A percentile compares a stretch with the other conserved stretches of the same genome.
These are phyloP conservation scores for Istiophorus platypterus DNA, from an alignment of 2,113 vertebrate genomes.

Conservation along the genomic window DNA sequence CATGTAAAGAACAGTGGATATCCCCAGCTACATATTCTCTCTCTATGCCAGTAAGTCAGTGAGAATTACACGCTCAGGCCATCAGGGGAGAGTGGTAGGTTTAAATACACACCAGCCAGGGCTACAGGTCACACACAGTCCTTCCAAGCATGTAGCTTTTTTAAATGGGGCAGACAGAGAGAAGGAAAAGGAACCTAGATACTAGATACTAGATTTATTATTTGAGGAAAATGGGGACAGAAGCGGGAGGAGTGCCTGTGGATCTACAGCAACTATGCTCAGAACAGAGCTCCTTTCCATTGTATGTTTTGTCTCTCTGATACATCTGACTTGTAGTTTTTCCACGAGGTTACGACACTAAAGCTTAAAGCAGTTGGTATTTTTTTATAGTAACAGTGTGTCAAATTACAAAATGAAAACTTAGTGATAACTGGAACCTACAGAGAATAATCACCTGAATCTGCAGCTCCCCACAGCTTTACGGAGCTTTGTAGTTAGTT, in stretches of 20 bases:
- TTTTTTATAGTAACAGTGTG: neutral
- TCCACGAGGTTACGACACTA: neutral
- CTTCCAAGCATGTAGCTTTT: conserved; percentile 35
- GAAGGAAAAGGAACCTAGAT: conserved; percentile 19
- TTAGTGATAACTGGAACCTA: neutral
- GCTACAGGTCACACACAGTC: conserved; percentile 48
- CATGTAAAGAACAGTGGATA: conserved; percentile 59
- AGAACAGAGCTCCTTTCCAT: neutral
- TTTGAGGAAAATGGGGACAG: conserved; percentile 2
- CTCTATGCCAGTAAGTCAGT: conserved; percentile 43
- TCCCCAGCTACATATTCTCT: conserved; percentile 30
- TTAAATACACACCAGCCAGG: conserved; percentile 62
- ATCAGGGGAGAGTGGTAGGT: conserved; percentile 39
- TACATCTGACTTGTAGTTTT: neutral
- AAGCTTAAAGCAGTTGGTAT: neutral
- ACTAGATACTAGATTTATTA: conserved; percentile 13
- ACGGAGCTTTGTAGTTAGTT: neutral
- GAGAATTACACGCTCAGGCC: conserved; percentile 8
- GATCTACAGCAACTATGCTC: neutral
- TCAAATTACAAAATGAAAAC: neutral
- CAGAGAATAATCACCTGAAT: too few species aligned
- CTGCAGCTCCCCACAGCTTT: neutral
- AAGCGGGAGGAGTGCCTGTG: neutral
- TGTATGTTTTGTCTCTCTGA: neutral
- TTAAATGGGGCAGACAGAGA: conserved; percentile 46